Base-by-base conservation (phyloP, 1,140 invertebrate species). In the Bombus difficillimus region DNA sequence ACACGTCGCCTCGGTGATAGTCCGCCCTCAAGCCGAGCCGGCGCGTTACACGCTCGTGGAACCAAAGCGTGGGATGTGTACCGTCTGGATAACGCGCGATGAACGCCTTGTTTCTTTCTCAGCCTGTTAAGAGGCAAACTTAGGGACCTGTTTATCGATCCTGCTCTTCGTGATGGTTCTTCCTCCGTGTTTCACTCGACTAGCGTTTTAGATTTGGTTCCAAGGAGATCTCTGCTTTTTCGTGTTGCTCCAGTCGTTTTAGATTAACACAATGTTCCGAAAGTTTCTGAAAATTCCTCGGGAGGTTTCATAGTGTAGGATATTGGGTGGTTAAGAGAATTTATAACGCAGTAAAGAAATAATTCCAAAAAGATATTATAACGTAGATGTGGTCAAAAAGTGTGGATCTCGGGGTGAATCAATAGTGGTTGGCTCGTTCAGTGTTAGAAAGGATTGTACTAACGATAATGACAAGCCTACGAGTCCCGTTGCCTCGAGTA, bases 401-500 rank as follows among this genome's bases (percentile, higher is more conserved):
- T 15, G 47, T 53, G 18, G 1, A 22, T 53, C 47, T 53, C 18
- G 47, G 47, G 18, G 47, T 34, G 43, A 37, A 15, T 47, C 28
- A n/a, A 39, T n/a, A 28, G 57, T 15, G 28, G 28, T 39, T 43
- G 39, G 3, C 5, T n/a, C 3, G 59, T 41, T 12, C 59, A 13
- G 62, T 34, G 64, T 8, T 47, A 25, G 34, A 53, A 80, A 69
- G 22, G 8, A 43, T 83, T 71, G 87, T 66, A 82, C 77, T 53
- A 82, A 83, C 72, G 64, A 80, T 47, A 66, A 80, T 28, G 79
- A 88, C 88, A 88, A 86, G 85, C 59, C 12, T 13, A 80, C 71
- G 73, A n/a, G 83, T 82, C 73, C 79, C 87, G 90, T 81, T 86
- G 47, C 77, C 62, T 90, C 77, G 89, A 87, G 86, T 74, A 86